Percentiles rank a stretch among this genome's conserved stretches.
Evolutionary conservation across 1,140 invertebrate genomes (phyloP).

Genomic region (Drosophila ohnishii): DNA sequence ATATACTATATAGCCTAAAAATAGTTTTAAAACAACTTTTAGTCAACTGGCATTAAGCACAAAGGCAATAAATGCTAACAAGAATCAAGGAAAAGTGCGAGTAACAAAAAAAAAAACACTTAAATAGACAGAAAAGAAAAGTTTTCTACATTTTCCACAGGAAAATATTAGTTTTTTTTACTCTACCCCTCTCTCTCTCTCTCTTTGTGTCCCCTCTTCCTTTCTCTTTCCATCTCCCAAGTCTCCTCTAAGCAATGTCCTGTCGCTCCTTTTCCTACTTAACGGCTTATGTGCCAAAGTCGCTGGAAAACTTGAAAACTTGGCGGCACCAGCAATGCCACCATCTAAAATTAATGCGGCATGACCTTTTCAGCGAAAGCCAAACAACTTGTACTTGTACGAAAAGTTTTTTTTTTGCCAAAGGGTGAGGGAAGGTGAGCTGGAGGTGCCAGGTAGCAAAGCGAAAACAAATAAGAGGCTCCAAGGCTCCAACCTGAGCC

Average conservation of each 20-base stretch:
- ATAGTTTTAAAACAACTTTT: not conserved
- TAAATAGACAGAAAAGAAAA: constrained; percentile 16
- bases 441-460: not conserved
- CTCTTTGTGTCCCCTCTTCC: not conserved
- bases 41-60: constrained; percentile 1
- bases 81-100: constrained; percentile 4
- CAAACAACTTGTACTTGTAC: constrained; percentile 68
- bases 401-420: constrained; percentile 45
- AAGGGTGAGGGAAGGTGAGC: not conserved
- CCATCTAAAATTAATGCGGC: constrained; percentile 70
- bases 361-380: constrained; percentile 53
- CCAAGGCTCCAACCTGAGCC: not conserved
- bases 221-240: not conserved
- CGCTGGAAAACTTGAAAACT: constrained; percentile 54
- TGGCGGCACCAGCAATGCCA: constrained; percentile 55
- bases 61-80: constrained; percentile 17
- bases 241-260: constrained; percentile 7
- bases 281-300: constrained; percentile 67
- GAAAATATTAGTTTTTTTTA: constrained; percentile 13
- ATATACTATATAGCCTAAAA: not conserved
- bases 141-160: constrained; percentile 5
- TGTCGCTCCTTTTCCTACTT: constrained; percentile 36
- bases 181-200: not conserved
- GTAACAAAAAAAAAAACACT: not conserved
- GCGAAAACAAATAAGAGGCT: constrained; percentile 22